Conservation (phyloP, 2,113 vertebrate species). For the Formicarius rufipectus region DNA sequence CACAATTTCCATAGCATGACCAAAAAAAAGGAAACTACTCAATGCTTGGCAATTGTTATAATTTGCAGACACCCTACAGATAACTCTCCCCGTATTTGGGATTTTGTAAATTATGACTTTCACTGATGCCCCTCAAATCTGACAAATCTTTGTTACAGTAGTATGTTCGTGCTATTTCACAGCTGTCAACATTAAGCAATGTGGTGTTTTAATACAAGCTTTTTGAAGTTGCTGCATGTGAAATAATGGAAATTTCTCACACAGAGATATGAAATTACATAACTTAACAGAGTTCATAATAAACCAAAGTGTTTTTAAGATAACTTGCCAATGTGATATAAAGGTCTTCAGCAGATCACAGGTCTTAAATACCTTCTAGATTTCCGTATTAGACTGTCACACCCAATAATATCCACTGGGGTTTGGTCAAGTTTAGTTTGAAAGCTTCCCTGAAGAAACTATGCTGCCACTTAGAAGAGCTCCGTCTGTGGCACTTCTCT, state of each 20-base stretch:
- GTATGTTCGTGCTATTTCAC: neutral
- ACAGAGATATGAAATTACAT: neutral
- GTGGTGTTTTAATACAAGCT: neutral
- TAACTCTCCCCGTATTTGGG: neutral
- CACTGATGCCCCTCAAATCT: neutral
- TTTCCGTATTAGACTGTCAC: neutral
- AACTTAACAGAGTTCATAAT: neutral
- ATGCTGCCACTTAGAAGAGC: neutral
- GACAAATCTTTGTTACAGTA: neutral
- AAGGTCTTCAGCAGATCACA: neutral
- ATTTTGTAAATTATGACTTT: neutral
- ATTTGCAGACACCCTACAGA: neutral
- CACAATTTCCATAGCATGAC: neutral
- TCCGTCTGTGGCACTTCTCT: no score
- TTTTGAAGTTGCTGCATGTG: neutral
- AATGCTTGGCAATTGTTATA: neutral
- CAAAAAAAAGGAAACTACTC: rapidly evolving
- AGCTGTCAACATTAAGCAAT: neutral
- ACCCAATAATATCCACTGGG: rapidly evolving
- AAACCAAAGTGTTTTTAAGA: neutral
- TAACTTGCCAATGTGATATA: rapidly evolving
- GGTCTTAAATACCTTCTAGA: neutral
- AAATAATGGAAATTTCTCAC: neutral
- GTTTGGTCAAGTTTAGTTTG: neutral
- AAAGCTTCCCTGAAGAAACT: neutral